phyloP scores from a whole-genome alignment of 2,888 invertebrate genomes.

The Empis livida region DNA sequence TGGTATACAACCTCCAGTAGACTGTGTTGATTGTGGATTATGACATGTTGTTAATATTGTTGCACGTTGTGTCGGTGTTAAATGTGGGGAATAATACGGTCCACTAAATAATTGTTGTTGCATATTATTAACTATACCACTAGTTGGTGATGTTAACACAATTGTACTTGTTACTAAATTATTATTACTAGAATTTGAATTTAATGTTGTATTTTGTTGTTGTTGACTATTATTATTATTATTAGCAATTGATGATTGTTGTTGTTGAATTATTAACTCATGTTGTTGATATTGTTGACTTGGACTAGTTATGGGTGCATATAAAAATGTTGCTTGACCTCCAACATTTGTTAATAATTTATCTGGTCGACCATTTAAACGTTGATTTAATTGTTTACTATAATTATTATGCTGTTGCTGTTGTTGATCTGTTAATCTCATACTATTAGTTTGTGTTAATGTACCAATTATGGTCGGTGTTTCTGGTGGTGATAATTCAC shows the following conservation, averaged over 20 bases:
- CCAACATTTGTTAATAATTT: slow-evolving; percentile 18
- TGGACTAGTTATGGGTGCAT: slow-evolving; percentile 12
- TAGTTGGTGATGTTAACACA: slow-evolving; percentile 28
- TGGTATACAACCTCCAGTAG: not conserved
- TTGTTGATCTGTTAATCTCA: slow-evolving; percentile 15
- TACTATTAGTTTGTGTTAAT: slow-evolving; percentile 11
- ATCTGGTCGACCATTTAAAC: slow-evolving; percentile 29
- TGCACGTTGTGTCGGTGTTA: slow-evolving; percentile 22
- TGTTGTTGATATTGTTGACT: slow-evolving; percentile 15
- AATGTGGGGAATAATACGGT: slow-evolving; percentile 12
- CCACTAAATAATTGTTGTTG: slow-evolving; percentile 22
- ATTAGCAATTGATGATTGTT: slow-evolving; percentile 11
- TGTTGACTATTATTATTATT: slow-evolving; percentile 14
- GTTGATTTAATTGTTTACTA: slow-evolving; percentile 27
- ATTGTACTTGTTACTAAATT: slow-evolving; percentile 17
- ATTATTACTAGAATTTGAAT: slow-evolving; percentile 12
- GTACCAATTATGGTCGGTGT: slow-evolving; percentile 24
- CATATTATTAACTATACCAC: slow-evolving; percentile 19
- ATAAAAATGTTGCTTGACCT: slow-evolving; percentile 8
- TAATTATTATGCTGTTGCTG: slow-evolving; percentile 25
- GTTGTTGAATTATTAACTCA: slow-evolving; percentile 13
- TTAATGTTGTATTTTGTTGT: slow-evolving; percentile 14
- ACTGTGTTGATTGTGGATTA: too few relatives aligned
- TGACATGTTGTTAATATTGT: slow-evolving; percentile 26
- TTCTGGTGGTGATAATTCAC: slow-evolving; percentile 33